Percentiles rank a stretch among this genome's conserved stretches.
phyloP scores from a whole-genome alignment of 2,113 vertebrate species.

The Cavia aperea region DNA sequence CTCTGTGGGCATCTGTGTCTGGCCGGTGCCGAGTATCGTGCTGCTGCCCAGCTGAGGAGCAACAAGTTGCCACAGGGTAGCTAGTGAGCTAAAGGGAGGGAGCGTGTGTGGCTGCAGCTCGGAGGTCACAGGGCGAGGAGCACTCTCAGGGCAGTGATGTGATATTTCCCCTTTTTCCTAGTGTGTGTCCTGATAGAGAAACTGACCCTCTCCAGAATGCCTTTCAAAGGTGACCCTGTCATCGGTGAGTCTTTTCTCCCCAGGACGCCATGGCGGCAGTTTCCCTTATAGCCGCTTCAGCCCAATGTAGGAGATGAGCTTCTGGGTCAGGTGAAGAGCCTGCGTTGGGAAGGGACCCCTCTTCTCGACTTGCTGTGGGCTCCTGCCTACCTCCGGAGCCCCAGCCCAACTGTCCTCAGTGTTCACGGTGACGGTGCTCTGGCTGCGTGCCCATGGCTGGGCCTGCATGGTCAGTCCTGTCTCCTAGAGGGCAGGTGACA shows the following conservation, averaged over 20 bases:
- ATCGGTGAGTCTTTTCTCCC: conserved; percentile 76
- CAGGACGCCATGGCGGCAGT: neutral
- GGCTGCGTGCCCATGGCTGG: neutral
- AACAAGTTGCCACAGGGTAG: neutral
- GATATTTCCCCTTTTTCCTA: conserved; percentile 64
- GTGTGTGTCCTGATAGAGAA: conserved; percentile 92
- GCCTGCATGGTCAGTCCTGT: fast-evolving
- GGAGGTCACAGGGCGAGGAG: too few species aligned
- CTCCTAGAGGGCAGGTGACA: neutral
- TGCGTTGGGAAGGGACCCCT: neutral
- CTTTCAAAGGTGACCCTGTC: conserved; percentile 82
- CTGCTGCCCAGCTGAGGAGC: neutral
- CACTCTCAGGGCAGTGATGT: neutral
- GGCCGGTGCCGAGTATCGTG: neutral
- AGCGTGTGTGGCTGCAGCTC: fast-evolving
- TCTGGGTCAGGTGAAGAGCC: fast-evolving
- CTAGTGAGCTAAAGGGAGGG: fast-evolving
- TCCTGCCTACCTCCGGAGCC: too few species aligned
- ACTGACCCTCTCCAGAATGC: conserved; percentile 89
- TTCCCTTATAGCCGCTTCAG: neutral
- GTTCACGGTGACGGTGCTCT: neutral
- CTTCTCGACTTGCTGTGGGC: neutral
- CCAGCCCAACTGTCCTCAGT: too few species aligned
- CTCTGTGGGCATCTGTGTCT: neutral
- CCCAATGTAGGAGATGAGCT: neutral